These are phyloP conservation scores for Lateolabrax maculatus DNA, from an alignment of 2,797 vertebrate genomes.

Conservation along the genomic window DNA sequence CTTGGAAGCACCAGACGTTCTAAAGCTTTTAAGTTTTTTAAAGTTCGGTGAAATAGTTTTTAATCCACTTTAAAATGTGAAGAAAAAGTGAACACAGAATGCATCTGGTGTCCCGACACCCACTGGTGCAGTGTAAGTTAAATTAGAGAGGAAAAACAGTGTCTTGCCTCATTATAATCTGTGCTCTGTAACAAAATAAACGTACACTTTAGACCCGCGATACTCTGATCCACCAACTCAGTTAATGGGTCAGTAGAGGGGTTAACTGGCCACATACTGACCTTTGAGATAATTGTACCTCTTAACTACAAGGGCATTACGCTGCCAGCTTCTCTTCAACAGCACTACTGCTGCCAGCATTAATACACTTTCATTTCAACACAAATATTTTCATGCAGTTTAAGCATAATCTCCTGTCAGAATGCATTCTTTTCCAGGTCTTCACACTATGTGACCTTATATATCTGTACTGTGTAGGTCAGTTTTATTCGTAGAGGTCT, in stretches of 20 bases:
- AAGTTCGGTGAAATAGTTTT: not conserved
- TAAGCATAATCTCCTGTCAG: constrained; percentile 18
- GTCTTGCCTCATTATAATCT: not conserved
- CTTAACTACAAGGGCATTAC: not conserved
- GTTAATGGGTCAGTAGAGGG: not conserved
- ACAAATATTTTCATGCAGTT: constrained; percentile 10
- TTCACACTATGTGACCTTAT: constrained; percentile 8
- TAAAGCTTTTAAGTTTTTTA: not conserved
- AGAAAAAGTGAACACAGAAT: not conserved
- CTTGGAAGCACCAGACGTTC: too few species aligned
- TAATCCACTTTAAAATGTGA: not conserved
- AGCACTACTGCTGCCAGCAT: not conserved
- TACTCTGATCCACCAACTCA: not conserved
- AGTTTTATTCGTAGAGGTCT: constrained; percentile 27
- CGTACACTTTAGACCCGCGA: not conserved
- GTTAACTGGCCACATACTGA: not conserved
- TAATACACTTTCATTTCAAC: constrained; percentile 28
- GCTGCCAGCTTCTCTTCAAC: not conserved
- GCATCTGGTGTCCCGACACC: not conserved
- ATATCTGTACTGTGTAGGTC: constrained; percentile 22
- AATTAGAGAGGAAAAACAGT: not conserved
- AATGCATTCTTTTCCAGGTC: constrained; percentile 9
- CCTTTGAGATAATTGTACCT: not conserved
- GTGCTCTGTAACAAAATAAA: not conserved
- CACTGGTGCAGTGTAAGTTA: not conserved